These are phyloP conservation scores for Thunnus thynnus DNA, from an alignment of 2,113 vertebrate genomes.

Conservation along the genomic window DNA sequence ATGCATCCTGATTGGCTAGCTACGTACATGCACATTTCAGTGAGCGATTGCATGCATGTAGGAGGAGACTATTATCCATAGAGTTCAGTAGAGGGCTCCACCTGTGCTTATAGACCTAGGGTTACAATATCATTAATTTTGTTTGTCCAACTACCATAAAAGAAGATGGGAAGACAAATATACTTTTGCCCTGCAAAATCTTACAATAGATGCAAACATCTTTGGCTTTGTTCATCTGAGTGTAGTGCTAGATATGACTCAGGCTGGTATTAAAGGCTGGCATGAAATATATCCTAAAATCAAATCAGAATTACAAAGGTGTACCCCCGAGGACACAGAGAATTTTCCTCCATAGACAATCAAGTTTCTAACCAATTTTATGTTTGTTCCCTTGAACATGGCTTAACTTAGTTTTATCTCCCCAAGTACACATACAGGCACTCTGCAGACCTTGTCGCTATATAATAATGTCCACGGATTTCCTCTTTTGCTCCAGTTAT, in stretches of 20 bases:
- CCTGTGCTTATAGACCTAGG: no score
- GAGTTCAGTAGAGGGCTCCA: no score
- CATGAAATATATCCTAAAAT: constrained; percentile 60
- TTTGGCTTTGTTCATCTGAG: constrained; percentile 40
- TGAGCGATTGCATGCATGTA: no score
- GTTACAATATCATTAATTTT: no score
- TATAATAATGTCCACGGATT: no score
- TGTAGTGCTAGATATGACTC: constrained; percentile 28
- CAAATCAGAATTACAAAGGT: constrained; percentile 29
- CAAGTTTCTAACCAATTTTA: constrained; percentile 20
- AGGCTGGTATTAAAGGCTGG: constrained; percentile 7
- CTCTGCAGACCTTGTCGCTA: no score
- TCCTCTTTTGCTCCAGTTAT: no score
- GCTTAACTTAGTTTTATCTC: background rate
- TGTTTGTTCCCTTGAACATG: background rate
- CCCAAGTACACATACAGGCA: no score
- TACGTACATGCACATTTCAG: no score
- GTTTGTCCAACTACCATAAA: background rate
- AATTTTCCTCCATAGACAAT: constrained; percentile 3
- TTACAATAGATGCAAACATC: constrained; percentile 27
- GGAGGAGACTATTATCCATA: no score
- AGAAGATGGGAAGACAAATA: constrained; percentile 16
- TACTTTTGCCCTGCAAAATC: constrained; percentile 16
- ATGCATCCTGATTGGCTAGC: no score
- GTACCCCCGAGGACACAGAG: constrained; percentile 13